Percentiles rank a stretch among this genome's conserved stretches.
Conservation (phyloP, 2,888 invertebrate genomes). For the Clitarchus hookeri region DNA sequence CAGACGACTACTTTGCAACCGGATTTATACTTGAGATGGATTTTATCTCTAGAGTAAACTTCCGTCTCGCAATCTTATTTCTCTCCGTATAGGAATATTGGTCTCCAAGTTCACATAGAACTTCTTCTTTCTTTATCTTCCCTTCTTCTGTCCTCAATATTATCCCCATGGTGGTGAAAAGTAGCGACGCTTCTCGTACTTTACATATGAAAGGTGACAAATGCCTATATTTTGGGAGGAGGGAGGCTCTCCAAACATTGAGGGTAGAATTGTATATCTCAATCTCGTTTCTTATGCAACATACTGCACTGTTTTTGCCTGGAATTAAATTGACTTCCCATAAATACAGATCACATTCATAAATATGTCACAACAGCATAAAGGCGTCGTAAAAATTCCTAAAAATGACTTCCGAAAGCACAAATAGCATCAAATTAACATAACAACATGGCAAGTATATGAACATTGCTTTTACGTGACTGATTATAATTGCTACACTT, state of each 20-base stretch:
- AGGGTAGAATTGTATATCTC: constrained; percentile 21
- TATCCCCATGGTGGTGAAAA: constrained; percentile 42
- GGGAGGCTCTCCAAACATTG: constrained; percentile 25
- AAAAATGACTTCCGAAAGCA: no score
- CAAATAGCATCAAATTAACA: no score
- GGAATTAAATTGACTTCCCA: neutral
- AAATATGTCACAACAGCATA: neutral
- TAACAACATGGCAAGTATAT: no score
- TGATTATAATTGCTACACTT: no score
- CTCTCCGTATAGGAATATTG: constrained; percentile 40
- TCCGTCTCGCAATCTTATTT: constrained; percentile 18
- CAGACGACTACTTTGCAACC: neutral
- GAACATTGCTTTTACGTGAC: no score
- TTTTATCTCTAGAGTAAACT: constrained; percentile 14
- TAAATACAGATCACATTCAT: neutral
- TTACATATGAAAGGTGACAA: constrained; percentile 45
- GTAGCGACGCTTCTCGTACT: constrained; percentile 38
- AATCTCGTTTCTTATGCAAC: neutral
- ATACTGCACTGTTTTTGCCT: neutral
- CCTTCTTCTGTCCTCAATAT: constrained; percentile 37
- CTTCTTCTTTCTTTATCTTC: constrained; percentile 21
- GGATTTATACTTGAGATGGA: constrained; percentile 4
- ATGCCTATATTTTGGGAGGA: constrained; percentile 39
- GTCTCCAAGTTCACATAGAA: constrained; percentile 43
- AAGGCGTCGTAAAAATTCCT: no score